Conservation (phyloP, 2,888 invertebrate species). For the Schizaphis graminum region DNA sequence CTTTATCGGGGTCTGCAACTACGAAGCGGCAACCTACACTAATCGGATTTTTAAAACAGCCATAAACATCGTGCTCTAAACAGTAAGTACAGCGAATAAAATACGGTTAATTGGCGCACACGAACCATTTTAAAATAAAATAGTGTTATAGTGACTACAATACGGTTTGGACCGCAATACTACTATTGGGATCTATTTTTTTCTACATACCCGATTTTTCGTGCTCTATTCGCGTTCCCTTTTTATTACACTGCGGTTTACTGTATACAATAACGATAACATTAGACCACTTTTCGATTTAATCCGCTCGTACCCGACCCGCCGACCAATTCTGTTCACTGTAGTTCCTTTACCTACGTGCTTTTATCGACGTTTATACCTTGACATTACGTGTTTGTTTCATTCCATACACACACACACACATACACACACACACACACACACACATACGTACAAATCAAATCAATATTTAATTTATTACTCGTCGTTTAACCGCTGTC, state of each 20-base stretch:
- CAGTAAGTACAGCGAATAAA: constrained; percentile 20
- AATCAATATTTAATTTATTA: constrained; percentile 11
- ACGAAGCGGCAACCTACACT: not conserved
- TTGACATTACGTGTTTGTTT: constrained; percentile 25
- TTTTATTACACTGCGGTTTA: not conserved
- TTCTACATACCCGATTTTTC: not conserved
- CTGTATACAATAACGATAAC: constrained; percentile 21
- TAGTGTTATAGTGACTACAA: not conserved
- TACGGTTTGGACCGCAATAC: not conserved
- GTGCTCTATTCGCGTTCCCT: not conserved
- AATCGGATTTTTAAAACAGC: constrained; percentile 2
- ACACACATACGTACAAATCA: not conserved
- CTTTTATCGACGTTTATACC: constrained; percentile 21
- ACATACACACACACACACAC: too few relatives aligned
- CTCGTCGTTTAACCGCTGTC: not conserved
- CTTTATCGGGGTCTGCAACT: not conserved
- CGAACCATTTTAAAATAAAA: constrained; percentile 2
- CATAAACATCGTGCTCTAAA: not conserved
- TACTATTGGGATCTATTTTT: not conserved
- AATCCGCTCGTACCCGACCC: not conserved
- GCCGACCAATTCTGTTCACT: not conserved
- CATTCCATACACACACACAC: not conserved
- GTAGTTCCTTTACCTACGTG: constrained; percentile 5
- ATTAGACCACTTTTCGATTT: not conserved
- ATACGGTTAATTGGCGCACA: constrained; percentile 9